These are phyloP conservation scores for Myanophis thanlyinensis DNA, from an alignment of 2,113 vertebrate species.

Conservation along the genomic window DNA sequence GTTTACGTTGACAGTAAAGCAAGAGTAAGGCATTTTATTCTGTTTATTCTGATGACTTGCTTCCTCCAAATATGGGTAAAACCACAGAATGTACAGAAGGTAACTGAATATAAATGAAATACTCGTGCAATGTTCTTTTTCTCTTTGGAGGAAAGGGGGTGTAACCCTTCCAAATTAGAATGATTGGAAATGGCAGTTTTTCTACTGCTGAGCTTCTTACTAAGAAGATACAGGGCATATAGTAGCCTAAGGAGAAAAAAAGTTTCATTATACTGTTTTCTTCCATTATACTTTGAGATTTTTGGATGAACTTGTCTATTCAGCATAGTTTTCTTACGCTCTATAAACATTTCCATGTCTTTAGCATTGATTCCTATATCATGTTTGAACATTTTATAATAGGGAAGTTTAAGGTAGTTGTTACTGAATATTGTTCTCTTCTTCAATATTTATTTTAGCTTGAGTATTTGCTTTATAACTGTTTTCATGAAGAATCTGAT, in stretches of 20 bases:
- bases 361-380: background rate
- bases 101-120: background rate
- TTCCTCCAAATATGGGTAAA: background rate
- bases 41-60: background rate
- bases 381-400: background rate
- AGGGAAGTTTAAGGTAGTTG: background rate
- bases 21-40: background rate
- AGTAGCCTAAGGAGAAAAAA: background rate
- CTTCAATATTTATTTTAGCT: background rate
- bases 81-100: background rate
- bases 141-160: background rate
- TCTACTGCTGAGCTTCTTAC: background rate
- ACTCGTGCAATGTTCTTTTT: no score
- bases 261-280: background rate
- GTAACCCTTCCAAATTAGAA: background rate
- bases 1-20: background rate
- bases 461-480: background rate
- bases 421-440: background rate
- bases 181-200: background rate
- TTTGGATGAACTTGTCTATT: background rate
- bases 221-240: background rate
- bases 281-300: background rate
- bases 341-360: background rate
- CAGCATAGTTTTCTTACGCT: background rate
- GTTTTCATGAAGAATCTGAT: background rate